Conservation (phyloP, 92 coral and sea anemone species). For the Porites cylindrica region DNA sequence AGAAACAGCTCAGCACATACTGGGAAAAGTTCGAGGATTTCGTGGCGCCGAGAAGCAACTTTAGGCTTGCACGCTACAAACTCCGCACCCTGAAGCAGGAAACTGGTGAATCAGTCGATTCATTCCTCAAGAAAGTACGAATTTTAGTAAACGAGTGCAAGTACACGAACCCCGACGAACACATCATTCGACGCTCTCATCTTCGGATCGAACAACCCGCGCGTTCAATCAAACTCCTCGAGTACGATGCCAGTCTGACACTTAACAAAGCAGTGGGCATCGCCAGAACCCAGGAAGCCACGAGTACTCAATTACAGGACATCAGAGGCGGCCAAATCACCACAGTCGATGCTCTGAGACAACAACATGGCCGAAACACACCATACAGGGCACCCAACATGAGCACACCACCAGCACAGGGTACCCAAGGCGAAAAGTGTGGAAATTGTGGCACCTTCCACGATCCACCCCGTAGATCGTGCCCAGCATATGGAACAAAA, state of each 20-base stretch:
- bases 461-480: background rate
- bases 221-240: too few relatives aligned
- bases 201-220: too few relatives aligned
- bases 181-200: too few relatives aligned
- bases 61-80: constrained; percentile 37
- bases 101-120: too few relatives aligned
- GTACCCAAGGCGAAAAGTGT: background rate
- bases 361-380: constrained; percentile 11
- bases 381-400: constrained; percentile 7
- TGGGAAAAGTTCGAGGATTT: too few relatives aligned
- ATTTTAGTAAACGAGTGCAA: too few relatives aligned
- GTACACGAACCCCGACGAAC: too few relatives aligned
- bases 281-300: constrained; percentile 62
- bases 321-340: constrained; percentile 19
- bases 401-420: background rate
- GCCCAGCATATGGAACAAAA: constrained; percentile 39
- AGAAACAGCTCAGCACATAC: constrained; percentile 36
- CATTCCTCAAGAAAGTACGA: too few relatives aligned
- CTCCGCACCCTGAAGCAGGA: too few relatives aligned
- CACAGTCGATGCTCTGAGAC: background rate
- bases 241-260: constrained; percentile 13
- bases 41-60: too few relatives aligned
- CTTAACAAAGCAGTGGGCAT: constrained; percentile 35
- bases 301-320: constrained; percentile 34
- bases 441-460: background rate